These are phyloP conservation scores for Goniozus legneri DNA, from an alignment of 1,140 invertebrate genomes.

Conservation along the genomic window DNA sequence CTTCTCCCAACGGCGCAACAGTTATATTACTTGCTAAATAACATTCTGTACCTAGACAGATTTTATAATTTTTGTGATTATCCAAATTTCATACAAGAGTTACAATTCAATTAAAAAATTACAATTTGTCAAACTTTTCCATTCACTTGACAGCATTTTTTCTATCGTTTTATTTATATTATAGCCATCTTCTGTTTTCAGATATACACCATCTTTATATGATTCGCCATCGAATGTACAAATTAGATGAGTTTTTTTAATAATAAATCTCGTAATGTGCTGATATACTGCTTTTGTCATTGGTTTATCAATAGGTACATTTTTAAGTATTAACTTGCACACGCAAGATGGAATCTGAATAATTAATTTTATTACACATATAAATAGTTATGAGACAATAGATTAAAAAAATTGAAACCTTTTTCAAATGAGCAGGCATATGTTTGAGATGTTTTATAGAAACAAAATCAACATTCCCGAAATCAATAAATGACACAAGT, in stretches of 20 bases:
- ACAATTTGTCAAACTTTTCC: conserved; percentile 14
- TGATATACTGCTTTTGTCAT: conserved; percentile 31
- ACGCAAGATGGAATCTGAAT: conserved; percentile 18
- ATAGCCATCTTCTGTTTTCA: conserved; percentile 21
- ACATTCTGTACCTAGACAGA: conserved; percentile 24
- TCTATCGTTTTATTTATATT: conserved; percentile 35
- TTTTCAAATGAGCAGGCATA: conserved; percentile 31
- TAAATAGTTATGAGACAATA: background rate
- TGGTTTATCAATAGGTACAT: conserved; percentile 26
- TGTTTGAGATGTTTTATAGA: conserved; percentile 24
- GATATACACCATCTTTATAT: conserved; percentile 29
- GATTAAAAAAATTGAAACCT: conserved; percentile 16
- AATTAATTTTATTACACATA: conserved; percentile 9
- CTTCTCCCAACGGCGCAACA: conserved; percentile 26
- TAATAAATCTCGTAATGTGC: conserved; percentile 29
- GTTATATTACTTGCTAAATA: conserved; percentile 23
- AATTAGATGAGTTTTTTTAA: conserved; percentile 21
- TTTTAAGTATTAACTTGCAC: conserved; percentile 30
- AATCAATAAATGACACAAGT: conserved; percentile 38
- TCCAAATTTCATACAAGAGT: conserved; percentile 1
- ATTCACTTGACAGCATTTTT: conserved; percentile 28
- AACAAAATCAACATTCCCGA: conserved; percentile 34
- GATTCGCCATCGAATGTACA: conserved; percentile 26
- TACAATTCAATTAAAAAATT: conserved; percentile 3
- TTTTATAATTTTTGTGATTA: conserved; percentile 1